Evolutionary conservation across 2,888 invertebrate species (phyloP).

Genomic region (Limnephilus marmoratus): DNA sequence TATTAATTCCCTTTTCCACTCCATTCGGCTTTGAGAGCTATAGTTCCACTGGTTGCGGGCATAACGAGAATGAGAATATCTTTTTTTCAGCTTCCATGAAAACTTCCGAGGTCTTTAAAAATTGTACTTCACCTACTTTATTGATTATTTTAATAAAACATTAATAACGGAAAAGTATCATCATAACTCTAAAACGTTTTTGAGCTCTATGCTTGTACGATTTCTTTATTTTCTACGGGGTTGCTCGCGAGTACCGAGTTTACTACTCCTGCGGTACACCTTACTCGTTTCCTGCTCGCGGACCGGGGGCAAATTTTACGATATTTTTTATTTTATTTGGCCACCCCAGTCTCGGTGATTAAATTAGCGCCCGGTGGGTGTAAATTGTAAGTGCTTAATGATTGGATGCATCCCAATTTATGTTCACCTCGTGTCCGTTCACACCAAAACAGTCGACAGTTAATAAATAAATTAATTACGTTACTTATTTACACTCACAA

Average conservation of each 20-base stretch:
- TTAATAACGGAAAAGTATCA: not conserved
- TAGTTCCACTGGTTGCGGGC: not conserved
- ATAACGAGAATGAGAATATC: not conserved
- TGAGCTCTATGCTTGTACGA: not conserved
- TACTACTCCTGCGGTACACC: not conserved
- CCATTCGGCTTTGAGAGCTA: not conserved
- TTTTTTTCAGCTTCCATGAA: not conserved
- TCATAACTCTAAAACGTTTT: not conserved
- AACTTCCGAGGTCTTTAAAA: too few species aligned
- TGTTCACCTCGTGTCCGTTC: conserved; percentile 1
- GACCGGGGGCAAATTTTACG: conserved; percentile 28
- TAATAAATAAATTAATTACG: not conserved
- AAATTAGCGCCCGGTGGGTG: conserved; percentile 37
- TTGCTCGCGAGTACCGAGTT: not conserved
- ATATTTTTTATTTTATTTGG: conserved; percentile 40
- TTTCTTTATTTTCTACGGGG: not conserved
- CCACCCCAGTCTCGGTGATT: conserved; percentile 41
- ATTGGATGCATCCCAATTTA: conserved; percentile 34
- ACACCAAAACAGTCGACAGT: not conserved
- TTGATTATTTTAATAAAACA: not conserved
- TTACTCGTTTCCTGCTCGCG: not conserved
- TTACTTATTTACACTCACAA: not conserved
- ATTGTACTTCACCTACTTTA: not conserved
- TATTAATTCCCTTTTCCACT: not conserved
- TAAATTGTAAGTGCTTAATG: conserved; percentile 17